Base-by-base conservation (phyloP, 1,140 invertebrate genomes). In the Drosophila bocqueti region DNA sequence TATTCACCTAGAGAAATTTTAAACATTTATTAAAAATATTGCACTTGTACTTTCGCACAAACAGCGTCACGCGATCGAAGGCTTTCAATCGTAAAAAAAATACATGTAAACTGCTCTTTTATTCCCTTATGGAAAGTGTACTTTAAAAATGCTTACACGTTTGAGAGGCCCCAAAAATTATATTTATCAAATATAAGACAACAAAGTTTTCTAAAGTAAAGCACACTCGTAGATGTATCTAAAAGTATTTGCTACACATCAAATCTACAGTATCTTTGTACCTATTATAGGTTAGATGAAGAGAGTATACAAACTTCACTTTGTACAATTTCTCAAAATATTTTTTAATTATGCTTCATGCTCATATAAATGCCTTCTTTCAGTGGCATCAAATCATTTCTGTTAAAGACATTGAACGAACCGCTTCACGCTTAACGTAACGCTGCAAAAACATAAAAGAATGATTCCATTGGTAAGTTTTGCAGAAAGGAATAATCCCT, bases 1-100 rank as follows among this genome's bases (percentile, higher is more conserved):
- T 68, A 71, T 71, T 71, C 67, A 71, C 67, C 67, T 71, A 71
- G 24, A 71, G 67, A 71, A 71, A 71, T 71, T 71, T 68, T 13
- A 71, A 71, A 68, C 67, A 71, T 71, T 71, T 47, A 15, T 47
- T 47, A 67, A 40, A 68, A 46, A 47, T 55, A 68, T 36, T 69
- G 63, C 67, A 29, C 38, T 68, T 66, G 45, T 34, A 50, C 67
- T 34, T 24, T 40, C 31, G 13, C 36, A 16, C 47, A 49, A 52
- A 18, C 21, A 29, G 15, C 26, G 42, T 57, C 75, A 77, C 75
- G 75, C 75, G 55, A 77, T 55, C 63, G 24, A 42, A 47, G 15
- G 62, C 75, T 57, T 76, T 77, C 40, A 76, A 76, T 66, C 73
- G 72, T 66, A 59, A 66, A 58, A 47, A 57, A 57, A 24, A 34